Base-by-base conservation (phyloP, 2,797 vertebrate species). In the Taeniopygia guttata region DNA sequence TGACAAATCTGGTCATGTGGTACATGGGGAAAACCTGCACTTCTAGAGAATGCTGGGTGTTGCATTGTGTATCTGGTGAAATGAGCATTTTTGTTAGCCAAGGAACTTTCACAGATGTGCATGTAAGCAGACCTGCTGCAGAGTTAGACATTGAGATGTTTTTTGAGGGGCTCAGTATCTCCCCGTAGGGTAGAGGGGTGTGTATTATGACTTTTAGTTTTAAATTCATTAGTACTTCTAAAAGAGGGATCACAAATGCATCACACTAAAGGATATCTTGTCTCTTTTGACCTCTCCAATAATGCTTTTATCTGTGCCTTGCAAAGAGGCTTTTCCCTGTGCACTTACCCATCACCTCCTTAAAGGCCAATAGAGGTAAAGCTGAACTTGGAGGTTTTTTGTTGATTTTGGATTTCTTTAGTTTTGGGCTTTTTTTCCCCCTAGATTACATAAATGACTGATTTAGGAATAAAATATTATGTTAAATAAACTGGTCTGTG, bases 261-360 rank as follows among this genome's bases (percentile, higher is more conserved):
- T 32, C n/a, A 11, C 40, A 14, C 7, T 64, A 38, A 66, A 38
- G 3, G 5, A 10, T 60, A 6, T 21, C 23, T 76, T 69, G n/a
- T 72, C 9, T 83, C 30, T 88, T 58, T 83, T 72, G 83, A 67
- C 48, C 25, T 66, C 51, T 43, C 8, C 34, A 63, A 6, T 27
- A 55, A 55, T 34, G 45, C 23, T 90, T 90, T 94, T 83, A 19
- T 70, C 46, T 86, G 78, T 89, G 51, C 43, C 36, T 82, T 64
- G 27, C 42, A 43, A 91, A 74, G 15, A 46, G 62, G 10, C 22
- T 88, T 90, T 89, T 90, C n/a, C 66, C 46, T 89, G 13, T 26
- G 23, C 36, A 55, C 10, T 51, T 54, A 34, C 16, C 27, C 11
- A 40, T 60, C 38, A 84, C 11, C 25, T 79, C 29, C 27, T 69